Evolutionary conservation across 2,888 invertebrate species (phyloP).

Genomic region (Lycophotia porphyrea): DNA sequence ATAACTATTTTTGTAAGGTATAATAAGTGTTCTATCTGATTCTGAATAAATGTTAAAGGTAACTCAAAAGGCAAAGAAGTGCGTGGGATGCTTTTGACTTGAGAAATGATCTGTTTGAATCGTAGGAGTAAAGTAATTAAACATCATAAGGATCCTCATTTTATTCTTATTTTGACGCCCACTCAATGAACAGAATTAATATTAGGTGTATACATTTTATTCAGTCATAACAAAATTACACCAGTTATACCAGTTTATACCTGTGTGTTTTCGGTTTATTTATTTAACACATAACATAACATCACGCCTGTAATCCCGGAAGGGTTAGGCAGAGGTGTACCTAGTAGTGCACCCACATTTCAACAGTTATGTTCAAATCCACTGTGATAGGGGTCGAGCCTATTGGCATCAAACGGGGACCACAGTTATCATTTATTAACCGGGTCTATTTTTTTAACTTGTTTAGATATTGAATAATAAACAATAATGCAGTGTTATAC

Average conservation of each 20-base stretch:
- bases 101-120: conserved; percentile 7
- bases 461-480: neutral
- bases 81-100: conserved; percentile 34
- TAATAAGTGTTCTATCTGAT: neutral
- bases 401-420: no score
- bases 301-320: no score
- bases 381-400: no score
- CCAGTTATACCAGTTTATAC: no score
- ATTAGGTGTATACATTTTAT: conserved; percentile 3
- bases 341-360: no score
- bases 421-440: no score
- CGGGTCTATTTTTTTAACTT: neutral
- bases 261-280: no score
- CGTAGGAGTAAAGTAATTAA: neutral
- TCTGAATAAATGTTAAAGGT: conserved; percentile 19
- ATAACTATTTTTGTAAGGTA: neutral
- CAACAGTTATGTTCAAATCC: no score
- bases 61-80: conserved; percentile 2
- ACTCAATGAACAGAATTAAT: neutral
- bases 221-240: neutral
- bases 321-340: no score
- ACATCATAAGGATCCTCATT: neutral
- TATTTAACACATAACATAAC: no score
- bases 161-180: neutral
- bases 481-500: neutral